Base-by-base conservation (phyloP, 2,888 invertebrate genomes). In the Drosophila lacicola region DNA sequence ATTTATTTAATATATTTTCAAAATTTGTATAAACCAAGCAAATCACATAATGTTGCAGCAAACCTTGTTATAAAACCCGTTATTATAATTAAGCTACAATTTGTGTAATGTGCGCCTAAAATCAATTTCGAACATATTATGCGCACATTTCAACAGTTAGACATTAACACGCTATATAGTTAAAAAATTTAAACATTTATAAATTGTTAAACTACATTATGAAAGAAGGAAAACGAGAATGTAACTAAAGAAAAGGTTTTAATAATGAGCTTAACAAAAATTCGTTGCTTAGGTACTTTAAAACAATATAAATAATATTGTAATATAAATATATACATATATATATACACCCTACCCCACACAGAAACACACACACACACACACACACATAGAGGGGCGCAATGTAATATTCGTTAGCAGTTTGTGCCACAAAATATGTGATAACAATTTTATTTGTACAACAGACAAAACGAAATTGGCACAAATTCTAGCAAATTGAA, bases 381-480 rank as follows among this genome's bases (percentile, higher is more conserved):
- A 42, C 56, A 77, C 41, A 69, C 57, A 86, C 55, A 61, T 64
- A 72, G 60, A 69, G 80, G 80, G 74, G 81, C 82, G 86, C 80
- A 80, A 69, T 73, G 33, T 70, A 64, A 74, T 73, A 69, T 79
- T 70, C 69, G 72, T 84, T 81, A 72, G 73, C 68, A 74, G 71
- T 84, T 84, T 89, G 88, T 87, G 85, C 85, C 88, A 84, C 82
- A 89, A 84, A 82, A 84, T 72, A 84, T 86, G 85, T 86, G 89
- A 86, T 89, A 86, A 88, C 75, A 74, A 79, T 66, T 73, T 67
- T 62, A 76, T 72, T 78, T 78, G 72, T 80, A 70, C 67, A 77
- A 81, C 54, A 69, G 60, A 73, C 70, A 80, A 69, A 70, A 55
- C 65, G 55, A 67, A 74, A 69, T 61, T 82, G 83, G 83, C 83